Conservation (phyloP, 2,113 vertebrate genomes). For the Myotis lucifugus region DNA sequence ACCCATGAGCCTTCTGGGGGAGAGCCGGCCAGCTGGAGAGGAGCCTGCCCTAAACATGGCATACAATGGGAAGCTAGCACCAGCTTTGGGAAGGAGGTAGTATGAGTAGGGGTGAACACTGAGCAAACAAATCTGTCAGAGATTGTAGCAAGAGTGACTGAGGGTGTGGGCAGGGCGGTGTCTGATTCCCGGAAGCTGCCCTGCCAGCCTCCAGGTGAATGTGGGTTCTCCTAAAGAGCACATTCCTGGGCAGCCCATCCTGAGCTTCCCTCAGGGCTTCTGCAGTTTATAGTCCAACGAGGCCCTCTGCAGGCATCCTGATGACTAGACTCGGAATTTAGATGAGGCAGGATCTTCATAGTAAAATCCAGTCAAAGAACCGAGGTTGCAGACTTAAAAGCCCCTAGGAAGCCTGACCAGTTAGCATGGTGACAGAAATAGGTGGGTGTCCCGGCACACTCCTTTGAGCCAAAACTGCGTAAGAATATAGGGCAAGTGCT, state of each 20-base stretch:
- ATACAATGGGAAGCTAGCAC: not conserved
- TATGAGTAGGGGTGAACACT: not conserved
- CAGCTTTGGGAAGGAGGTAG: not conserved
- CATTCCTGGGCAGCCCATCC: conserved; percentile 15
- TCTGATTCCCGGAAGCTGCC: conserved; percentile 44
- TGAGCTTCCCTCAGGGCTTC: not conserved
- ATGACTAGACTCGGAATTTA: not conserved
- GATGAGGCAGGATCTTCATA: not conserved
- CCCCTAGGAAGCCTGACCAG: not conserved
- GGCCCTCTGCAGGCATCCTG: conserved; percentile 50
- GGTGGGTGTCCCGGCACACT: not conserved
- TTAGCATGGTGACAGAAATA: not conserved
- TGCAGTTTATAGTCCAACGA: not conserved
- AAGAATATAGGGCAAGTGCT: not conserved
- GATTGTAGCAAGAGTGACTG: not conserved
- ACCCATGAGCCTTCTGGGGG: rapidly evolving
- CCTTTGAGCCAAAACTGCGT: not conserved
- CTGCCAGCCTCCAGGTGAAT: conserved; percentile 39
- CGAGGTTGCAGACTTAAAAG: not conserved
- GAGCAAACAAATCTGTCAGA: not conserved
- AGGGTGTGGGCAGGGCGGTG: conserved; percentile 10
- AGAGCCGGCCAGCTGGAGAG: not conserved
- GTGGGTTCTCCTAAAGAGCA: not conserved
- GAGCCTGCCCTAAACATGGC: not conserved
- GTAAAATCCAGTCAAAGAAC: not conserved